phyloP scores from a whole-genome alignment of 2,888 invertebrate genomes.

The Ariolimax columbianus region DNA sequence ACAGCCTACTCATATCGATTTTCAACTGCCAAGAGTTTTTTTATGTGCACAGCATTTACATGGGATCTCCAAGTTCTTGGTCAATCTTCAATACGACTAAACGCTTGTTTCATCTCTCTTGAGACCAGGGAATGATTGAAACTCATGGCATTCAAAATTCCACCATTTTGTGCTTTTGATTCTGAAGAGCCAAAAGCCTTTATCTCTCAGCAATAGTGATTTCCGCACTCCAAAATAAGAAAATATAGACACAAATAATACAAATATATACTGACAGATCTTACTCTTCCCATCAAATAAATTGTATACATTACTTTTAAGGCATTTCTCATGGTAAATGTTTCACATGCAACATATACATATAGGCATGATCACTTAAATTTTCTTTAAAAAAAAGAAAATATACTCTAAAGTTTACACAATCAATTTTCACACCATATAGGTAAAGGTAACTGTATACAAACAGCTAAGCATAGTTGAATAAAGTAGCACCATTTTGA shows the following conservation, averaged over 20 bases:
- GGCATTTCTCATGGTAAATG: neutral
- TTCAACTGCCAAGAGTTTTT: no score
- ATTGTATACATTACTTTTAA: neutral
- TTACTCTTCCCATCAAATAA: neutral
- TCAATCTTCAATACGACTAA: no score
- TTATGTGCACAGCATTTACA: no score
- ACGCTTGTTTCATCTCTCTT: no score
- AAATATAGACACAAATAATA: neutral
- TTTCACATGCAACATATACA: neutral
- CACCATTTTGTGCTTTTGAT: no score
- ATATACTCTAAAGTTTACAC: neutral
- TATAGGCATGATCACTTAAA: neutral
- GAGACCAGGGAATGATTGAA: no score
- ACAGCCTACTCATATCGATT: no score
- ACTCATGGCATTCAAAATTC: no score
- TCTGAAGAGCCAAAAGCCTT: no score
- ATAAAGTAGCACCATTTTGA: slow-evolving; percentile 12
- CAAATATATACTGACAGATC: neutral
- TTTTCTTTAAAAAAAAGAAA: neutral
- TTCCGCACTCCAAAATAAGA: neutral
- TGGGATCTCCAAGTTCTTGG: no score
- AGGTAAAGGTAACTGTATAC: neutral
- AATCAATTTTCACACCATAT: neutral
- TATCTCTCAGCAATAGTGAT: no score
- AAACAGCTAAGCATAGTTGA: neutral